Evolutionary conservation across 1,140 invertebrate species (phyloP).

Genomic region (Oppia nitens): DNA sequence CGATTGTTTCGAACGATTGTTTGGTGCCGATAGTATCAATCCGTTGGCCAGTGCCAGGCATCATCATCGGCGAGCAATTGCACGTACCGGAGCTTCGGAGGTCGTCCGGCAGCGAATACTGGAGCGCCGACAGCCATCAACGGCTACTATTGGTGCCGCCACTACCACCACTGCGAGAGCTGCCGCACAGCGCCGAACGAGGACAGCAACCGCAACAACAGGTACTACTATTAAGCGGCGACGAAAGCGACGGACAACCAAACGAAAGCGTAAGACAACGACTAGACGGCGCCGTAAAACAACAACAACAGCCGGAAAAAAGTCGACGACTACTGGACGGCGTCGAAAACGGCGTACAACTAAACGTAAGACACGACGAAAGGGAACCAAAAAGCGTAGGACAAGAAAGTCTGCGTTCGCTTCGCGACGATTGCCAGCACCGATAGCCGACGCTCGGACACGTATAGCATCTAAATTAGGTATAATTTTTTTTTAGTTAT

Average conservation of each 20-base stretch:
- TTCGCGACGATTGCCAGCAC: not conserved
- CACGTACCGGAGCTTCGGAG: slow-evolving; percentile 19
- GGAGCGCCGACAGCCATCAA: slow-evolving; percentile 1
- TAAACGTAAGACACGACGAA: too few relatives aligned
- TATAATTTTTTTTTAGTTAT: too few relatives aligned
- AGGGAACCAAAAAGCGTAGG: not conserved
- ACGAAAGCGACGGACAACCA: slow-evolving; percentile 1
- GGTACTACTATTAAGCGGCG: not conserved
- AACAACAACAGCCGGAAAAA: not conserved
- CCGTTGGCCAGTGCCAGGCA: slow-evolving; percentile 27
- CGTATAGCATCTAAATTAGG: slow-evolving; percentile 8
- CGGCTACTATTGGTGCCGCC: slow-evolving; percentile 26
- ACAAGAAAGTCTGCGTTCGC: slow-evolving; percentile 6
- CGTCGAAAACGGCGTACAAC: too few relatives aligned
- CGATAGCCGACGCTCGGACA: not conserved
- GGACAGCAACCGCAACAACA: not conserved
- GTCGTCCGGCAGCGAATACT: slow-evolving; percentile 17
- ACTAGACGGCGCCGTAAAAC: not conserved
- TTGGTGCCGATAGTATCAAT: slow-evolving; percentile 26
- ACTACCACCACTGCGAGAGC: slow-evolving; percentile 15
- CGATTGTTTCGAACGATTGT: slow-evolving; percentile 34
- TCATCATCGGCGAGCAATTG: slow-evolving; percentile 24
- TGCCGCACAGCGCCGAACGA: not conserved
- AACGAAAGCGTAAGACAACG: not conserved
- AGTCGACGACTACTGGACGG: too few relatives aligned